Percentiles rank a stretch among this genome's conserved stretches.
Conservation (phyloP, 1,140 invertebrate species). For the Megathymus violae region DNA sequence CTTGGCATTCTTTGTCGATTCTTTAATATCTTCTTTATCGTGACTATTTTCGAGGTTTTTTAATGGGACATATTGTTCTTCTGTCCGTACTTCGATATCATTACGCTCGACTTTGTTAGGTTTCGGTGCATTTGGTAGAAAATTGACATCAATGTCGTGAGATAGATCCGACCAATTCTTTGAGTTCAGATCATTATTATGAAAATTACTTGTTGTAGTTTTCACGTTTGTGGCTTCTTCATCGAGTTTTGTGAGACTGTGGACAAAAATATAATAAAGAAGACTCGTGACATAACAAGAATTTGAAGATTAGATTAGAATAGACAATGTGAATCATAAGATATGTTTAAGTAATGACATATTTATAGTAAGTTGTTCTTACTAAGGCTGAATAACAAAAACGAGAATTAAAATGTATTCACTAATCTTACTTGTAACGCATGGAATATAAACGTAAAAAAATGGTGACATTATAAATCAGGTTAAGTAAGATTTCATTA, state of each 20-base stretch:
- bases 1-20: slow-evolving; percentile 5
- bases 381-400: too few species aligned
- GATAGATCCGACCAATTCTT: slow-evolving; percentile 63
- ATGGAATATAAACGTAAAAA: too few species aligned
- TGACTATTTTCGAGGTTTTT: slow-evolving; percentile 22
- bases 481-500: too few species aligned
- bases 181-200: slow-evolving; percentile 20
- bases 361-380: too few species aligned
- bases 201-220: neutral
- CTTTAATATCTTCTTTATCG: neutral
- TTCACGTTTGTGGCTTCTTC: slow-evolving; percentile 14
- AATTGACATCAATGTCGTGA: slow-evolving; percentile 76
- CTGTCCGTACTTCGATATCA: slow-evolving; percentile 55
- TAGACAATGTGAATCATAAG: too few species aligned
- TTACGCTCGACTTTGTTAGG: slow-evolving; percentile 48
- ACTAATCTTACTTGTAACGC: too few species aligned
- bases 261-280: slow-evolving; percentile 24
- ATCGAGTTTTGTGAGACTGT: slow-evolving; percentile 22
- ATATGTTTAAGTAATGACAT: too few species aligned
- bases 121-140: slow-evolving; percentile 45
- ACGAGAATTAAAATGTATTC: too few species aligned
- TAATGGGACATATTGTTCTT: slow-evolving; percentile 57
- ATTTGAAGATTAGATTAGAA: too few species aligned
- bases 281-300: too few species aligned
- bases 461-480: too few species aligned